A percentile compares a stretch with the other conserved stretches of the same genome.
These are phyloP conservation scores for Centropus bengalensis DNA, from an alignment of 2,113 vertebrate species.

Conservation along the genomic window DNA sequence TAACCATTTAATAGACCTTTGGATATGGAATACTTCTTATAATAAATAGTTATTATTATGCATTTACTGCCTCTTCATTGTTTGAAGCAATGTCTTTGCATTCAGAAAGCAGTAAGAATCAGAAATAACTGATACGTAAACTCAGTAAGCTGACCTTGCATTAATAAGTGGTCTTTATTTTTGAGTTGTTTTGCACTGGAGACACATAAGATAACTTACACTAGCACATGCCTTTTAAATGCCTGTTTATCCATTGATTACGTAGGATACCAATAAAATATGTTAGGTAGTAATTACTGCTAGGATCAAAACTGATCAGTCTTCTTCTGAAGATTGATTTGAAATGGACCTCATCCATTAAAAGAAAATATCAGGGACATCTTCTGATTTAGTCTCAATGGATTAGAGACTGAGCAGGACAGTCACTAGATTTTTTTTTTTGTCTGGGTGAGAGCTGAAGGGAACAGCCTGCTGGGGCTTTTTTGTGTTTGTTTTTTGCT, in stretches of 20 bases:
- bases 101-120: not conserved
- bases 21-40: not conserved
- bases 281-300: not conserved
- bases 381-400: not conserved
- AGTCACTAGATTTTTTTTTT: not conserved
- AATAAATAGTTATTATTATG: not conserved
- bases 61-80: not conserved
- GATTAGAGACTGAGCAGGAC: not conserved
- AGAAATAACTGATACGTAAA: not conserved
- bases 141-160: not conserved
- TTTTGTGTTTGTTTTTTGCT: too few species aligned
- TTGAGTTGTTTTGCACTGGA: not conserved
- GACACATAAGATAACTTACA: not conserved
- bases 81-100: not conserved
- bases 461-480: not conserved
- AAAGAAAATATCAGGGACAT: not conserved
- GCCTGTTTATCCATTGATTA: not conserved
- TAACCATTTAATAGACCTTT: not conserved
- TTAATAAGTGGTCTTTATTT: not conserved
- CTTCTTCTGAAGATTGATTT: not conserved
- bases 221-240: not conserved
- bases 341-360: not conserved
- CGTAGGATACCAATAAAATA: not conserved
- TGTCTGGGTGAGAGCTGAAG: not conserved
- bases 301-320: not conserved